These are phyloP conservation scores for Oreochromis aureus DNA, from an alignment of 2,113 vertebrate species.

Conservation along the genomic window DNA sequence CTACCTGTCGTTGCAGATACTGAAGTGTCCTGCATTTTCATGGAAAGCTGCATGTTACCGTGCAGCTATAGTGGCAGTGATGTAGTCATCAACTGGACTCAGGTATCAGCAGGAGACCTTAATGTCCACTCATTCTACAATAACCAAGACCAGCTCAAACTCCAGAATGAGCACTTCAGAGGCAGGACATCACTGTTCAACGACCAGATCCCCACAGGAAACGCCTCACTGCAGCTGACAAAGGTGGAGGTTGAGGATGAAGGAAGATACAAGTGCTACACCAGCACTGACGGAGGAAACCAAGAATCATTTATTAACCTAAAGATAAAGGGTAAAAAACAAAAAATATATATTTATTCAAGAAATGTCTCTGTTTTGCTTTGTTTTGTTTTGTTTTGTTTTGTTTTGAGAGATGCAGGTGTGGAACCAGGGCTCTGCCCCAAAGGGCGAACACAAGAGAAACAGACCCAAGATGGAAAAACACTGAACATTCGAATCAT, in stretches of 20 bases:
- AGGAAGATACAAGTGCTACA: conserved; percentile 60
- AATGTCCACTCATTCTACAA: not conserved
- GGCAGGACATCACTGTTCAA: not conserved
- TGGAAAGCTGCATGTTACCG: conserved; percentile 52
- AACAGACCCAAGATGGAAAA: not conserved
- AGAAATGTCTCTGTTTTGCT: not conserved
- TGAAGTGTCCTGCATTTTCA: conserved; percentile 29
- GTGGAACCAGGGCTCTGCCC: not conserved
- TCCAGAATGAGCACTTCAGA: not conserved
- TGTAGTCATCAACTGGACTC: conserved; percentile 66
- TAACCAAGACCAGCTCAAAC: not conserved
- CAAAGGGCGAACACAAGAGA: not conserved
- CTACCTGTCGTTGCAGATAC: not conserved
- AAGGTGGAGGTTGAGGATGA: conserved; percentile 29
- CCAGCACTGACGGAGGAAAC: not conserved
- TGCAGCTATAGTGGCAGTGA: conserved; percentile 32
- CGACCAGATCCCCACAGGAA: conserved; percentile 41
- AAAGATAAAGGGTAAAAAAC: not conserved
- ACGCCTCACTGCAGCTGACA: conserved; percentile 61
- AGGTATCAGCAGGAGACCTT: fast-evolving
- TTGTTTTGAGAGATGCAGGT: not conserved
- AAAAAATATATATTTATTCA: fast-evolving
- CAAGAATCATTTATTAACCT: not conserved
- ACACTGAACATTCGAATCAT: not conserved
- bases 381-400: not conserved